These are phyloP conservation scores for Melanotaenia duboulayi DNA, from an alignment of 2,113 vertebrate species.

Conservation along the genomic window DNA sequence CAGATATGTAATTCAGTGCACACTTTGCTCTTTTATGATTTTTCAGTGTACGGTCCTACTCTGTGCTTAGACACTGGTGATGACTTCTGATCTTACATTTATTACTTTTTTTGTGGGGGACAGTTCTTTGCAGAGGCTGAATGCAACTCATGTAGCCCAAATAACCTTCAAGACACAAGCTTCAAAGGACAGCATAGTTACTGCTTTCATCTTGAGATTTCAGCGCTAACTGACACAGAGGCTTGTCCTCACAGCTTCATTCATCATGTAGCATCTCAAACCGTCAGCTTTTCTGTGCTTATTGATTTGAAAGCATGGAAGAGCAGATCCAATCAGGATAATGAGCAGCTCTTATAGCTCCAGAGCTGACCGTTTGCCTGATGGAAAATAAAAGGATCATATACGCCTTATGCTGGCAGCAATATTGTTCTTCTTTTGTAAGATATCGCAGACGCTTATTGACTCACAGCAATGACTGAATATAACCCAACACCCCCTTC, in stretches of 20 bases:
- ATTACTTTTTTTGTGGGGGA: conserved; percentile 59
- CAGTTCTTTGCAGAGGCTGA: conserved; percentile 43
- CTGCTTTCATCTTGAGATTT: conserved; percentile 38
- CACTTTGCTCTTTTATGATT: conserved; percentile 15
- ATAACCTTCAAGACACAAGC: conserved; percentile 56
- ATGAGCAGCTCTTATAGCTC: background rate
- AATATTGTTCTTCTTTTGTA: conserved; percentile 4
- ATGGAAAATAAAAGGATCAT: background rate
- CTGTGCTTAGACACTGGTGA: conserved; percentile 11
- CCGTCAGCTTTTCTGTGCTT: conserved; percentile 9
- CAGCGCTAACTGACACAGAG: conserved; percentile 45
- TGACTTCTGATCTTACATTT: conserved; percentile 44
- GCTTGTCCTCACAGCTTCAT: conserved; percentile 9
- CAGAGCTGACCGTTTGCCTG: background rate
- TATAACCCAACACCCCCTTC: conserved; percentile 35
- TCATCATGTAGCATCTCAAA: conserved; percentile 26
- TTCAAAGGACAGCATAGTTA: conserved; percentile 46
- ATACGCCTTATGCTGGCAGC: background rate
- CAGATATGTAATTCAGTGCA: conserved; percentile 2
- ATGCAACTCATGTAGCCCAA: conserved; percentile 31
- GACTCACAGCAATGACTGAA: conserved; percentile 29
- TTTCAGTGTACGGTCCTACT: conserved; percentile 4
- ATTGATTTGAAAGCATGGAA: conserved; percentile 34
- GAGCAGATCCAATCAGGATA: conserved; percentile 8
- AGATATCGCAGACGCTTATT: conserved; percentile 2